Evolutionary conservation across 2,888 invertebrate species (phyloP).

Genomic region (Thyatira batis): DNA sequence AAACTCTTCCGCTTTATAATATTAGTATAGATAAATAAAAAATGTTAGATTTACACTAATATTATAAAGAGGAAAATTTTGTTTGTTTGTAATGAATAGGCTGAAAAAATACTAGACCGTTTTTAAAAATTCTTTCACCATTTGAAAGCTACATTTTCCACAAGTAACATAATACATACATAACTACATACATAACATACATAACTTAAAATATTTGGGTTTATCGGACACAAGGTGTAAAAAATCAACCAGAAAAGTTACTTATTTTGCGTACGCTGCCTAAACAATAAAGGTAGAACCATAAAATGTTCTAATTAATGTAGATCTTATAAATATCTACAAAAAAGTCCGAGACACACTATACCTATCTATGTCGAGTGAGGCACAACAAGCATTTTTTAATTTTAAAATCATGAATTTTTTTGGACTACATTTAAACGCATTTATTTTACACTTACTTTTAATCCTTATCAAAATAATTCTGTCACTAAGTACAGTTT

Average conservation of each 20-base stretch:
- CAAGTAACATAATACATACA: no score
- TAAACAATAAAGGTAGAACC: neutral
- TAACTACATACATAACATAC: no score
- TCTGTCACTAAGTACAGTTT: no score
- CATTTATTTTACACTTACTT: neutral
- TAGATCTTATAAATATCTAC: conserved; percentile 8
- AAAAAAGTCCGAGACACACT: conserved; percentile 7
- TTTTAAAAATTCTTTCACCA: no score
- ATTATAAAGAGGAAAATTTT: no score
- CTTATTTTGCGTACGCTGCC: neutral
- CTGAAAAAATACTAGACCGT: no score
- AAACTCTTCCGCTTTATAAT: neutral
- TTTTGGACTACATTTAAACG: conserved; percentile 7
- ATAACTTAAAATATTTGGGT: no score
- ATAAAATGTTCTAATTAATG: conserved; percentile 4
- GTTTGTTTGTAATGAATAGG: no score
- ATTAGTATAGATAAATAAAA: neutral
- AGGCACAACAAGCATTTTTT: conserved; percentile 6
- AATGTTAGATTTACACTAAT: no score
- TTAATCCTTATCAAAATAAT: neutral
- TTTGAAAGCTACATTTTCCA: no score
- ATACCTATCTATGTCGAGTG: conserved; percentile 8
- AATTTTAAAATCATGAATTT: conserved; percentile 4
- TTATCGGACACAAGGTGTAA: no score
- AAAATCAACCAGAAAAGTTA: no score